A percentile compares a stretch with the other conserved stretches of the same genome.
phyloP scores from a whole-genome alignment of 2,797 vertebrate species.

The Smutsia temminckii region DNA sequence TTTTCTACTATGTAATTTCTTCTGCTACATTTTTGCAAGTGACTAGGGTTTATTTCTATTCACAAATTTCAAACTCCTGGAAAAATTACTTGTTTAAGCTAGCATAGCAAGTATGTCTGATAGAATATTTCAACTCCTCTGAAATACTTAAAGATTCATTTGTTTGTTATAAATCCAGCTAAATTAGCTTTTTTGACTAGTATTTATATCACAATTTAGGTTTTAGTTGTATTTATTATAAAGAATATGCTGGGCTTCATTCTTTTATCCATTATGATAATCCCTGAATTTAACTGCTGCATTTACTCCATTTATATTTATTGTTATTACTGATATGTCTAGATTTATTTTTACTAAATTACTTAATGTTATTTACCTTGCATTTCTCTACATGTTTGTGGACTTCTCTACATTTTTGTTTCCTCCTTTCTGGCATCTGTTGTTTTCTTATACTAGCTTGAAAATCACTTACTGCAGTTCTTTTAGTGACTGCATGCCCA shows the following conservation, averaged over 20 bases:
- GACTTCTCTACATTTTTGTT: background rate
- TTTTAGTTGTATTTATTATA: background rate
- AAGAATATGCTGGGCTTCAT: background rate
- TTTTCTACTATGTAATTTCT: background rate
- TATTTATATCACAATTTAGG: background rate
- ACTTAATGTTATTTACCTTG: background rate
- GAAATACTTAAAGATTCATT: background rate
- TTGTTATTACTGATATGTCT: background rate
- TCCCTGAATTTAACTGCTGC: background rate
- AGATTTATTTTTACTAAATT: background rate
- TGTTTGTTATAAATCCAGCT: background rate
- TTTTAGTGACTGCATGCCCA: background rate
- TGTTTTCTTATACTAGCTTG: background rate
- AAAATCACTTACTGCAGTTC: background rate
- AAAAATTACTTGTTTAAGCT: background rate
- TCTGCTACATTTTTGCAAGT: background rate
- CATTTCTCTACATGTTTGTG: background rate
- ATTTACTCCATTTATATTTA: conserved; percentile 9
- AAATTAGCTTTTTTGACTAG: background rate
- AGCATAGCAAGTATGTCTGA: background rate
- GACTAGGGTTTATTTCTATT: background rate
- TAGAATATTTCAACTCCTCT: background rate
- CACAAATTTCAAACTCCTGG: background rate
- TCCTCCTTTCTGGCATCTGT: background rate
- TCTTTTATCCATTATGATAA: background rate